Evolutionary conservation across 2,797 vertebrate genomes (phyloP), one percentile per base, ranked within the genome.

Genomic region (Coilia nasus): DNA sequence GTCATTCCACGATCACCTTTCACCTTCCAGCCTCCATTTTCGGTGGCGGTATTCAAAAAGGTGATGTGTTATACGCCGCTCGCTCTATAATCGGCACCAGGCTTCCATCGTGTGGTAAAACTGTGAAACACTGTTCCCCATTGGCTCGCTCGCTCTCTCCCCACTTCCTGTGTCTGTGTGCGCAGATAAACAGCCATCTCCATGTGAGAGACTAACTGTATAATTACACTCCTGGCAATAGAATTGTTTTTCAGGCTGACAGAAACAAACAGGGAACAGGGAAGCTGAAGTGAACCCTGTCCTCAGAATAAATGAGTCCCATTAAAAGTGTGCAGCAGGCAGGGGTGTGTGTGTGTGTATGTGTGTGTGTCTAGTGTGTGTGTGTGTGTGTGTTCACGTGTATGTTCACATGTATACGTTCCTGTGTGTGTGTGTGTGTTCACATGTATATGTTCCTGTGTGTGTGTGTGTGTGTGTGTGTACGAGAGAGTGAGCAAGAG

Each of bases 21-120:
- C 67, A 75, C 12, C 67, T 75, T 19, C 7, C 67, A 15, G 64
- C 28, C 3, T 10, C 25, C 23, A 71, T 71, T 71, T 71, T 35
- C 17, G 9, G 50, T 19, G 35, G 31, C 14, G 6, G 31, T 31
- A 41, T 35, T 35, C 67, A 35, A 14, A 35, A 75, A 67, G 23
- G 23, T 67, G 15, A 67, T 35, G 12, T 6, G 15, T 35, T 35
- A 54, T 54, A 14, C 7, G 14, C 2, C 14, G 50, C 50, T 54
- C 35, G 35, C 35, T 41, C 67, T 35, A 15, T 35, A 28, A 64
- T 59, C 67, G 86, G 78, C 75, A 85, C 46, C 81, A 85, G 75
- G 81, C 67, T 84, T 86, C 87, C 84, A 87, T 82, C 83, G 7
- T 87, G 86, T 86, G 83, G 86, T 83, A 81, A 86, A 57, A 83